Percentiles rank a stretch among this genome's conserved stretches.
Evolutionary conservation across 2,113 vertebrate species (phyloP).

Genomic region (Rhadina sibilatrix): DNA sequence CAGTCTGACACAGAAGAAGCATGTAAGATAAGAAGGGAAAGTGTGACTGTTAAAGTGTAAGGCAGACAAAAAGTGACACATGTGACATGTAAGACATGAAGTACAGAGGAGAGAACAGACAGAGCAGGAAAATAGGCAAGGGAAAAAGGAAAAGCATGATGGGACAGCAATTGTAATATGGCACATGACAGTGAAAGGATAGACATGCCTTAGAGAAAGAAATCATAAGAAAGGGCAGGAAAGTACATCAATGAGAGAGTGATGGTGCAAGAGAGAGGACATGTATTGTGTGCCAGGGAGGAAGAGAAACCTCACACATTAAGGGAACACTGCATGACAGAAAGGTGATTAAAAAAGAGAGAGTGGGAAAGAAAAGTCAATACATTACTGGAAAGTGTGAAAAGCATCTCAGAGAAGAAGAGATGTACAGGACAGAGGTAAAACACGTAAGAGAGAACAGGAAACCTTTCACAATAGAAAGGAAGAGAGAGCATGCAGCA

Average conservation of each 20-base stretch:
- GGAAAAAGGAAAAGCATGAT: neutral
- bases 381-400: neutral
- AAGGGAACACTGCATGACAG: neutral
- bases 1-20: neutral
- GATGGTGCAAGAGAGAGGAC: neutral
- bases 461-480: accelerated
- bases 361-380: neutral
- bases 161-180: neutral
- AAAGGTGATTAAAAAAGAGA: neutral
- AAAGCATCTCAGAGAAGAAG: neutral
- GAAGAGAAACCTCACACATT: neutral
- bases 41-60: neutral
- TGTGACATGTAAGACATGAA: neutral
- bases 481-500: neutral
- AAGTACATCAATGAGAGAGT: neutral
- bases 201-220: neutral
- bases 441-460: neutral
- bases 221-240: neutral
- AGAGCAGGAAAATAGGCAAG: neutral
- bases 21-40: neutral
- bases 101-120: neutral
- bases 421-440: neutral
- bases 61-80: neutral
- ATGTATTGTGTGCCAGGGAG: neutral
- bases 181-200: neutral